Percentiles rank a stretch among this genome's conserved stretches.
phyloP scores from a whole-genome alignment of 2,888 invertebrate species.

The Andrena camellia region DNA sequence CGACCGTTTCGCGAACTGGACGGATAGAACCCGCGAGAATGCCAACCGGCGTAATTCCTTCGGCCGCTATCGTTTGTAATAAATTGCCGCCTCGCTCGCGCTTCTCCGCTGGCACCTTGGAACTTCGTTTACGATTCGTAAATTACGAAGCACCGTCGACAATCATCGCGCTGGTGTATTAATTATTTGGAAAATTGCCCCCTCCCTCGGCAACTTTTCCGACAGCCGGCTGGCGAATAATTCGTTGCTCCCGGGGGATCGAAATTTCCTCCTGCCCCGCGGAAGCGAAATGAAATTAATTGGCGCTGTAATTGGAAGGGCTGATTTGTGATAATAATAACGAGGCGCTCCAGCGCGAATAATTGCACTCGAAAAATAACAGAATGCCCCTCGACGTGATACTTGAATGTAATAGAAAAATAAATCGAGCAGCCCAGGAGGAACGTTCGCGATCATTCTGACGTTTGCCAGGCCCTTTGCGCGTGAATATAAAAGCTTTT shows the following conservation, averaged over 20 bases:
- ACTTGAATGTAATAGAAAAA: conserved; percentile 1
- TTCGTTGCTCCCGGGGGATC: neutral
- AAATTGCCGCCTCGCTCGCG: neutral
- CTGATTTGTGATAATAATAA: conserved; percentile 35
- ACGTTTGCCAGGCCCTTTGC: neutral
- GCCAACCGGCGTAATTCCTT: conserved; percentile 1
- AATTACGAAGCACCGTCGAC: conserved; percentile 14
- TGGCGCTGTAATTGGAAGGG: conserved; percentile 52
- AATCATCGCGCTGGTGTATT: conserved; percentile 22
- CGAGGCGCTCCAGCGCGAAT: neutral
- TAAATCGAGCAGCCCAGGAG: neutral
- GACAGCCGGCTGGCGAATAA: conserved; percentile 21
- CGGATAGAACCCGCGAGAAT: conserved; percentile 2
- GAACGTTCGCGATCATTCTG: neutral
- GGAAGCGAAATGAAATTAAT: conserved; percentile 47
- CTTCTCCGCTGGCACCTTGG: neutral
- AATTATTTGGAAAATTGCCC: conserved; percentile 50
- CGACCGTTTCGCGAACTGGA: neutral
- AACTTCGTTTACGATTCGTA: conserved; percentile 21
- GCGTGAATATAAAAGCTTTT: neutral
- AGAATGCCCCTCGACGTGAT: conserved; percentile 5
- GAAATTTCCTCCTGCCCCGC: conserved; percentile 19
- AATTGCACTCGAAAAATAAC: neutral
- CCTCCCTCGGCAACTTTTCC: conserved; percentile 40
- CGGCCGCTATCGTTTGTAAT: neutral